phyloP scores from a whole-genome alignment of 2,888 invertebrate species.

The Pseudococcus longispinus region DNA sequence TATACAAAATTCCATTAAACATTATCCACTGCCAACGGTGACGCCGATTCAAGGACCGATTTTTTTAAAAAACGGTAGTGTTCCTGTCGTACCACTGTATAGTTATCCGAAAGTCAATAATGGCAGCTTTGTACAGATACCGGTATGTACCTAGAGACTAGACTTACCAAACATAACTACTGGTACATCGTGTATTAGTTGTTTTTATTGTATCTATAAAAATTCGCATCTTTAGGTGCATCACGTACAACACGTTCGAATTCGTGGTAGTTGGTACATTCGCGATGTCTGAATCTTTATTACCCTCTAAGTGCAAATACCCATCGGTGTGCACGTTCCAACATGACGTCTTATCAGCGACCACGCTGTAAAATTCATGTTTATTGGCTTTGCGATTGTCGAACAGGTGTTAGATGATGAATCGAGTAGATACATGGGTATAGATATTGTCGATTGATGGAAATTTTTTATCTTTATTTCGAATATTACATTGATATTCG shows the following conservation, averaged over 20 bases:
- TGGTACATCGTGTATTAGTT: background rate
- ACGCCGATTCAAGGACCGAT: constrained; percentile 91
- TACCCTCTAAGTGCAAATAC: no score
- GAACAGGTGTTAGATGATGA: background rate
- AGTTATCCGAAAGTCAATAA: constrained; percentile 82
- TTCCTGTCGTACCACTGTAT: constrained; percentile 86
- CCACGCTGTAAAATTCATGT: no score
- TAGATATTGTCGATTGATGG: background rate
- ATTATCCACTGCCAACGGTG: constrained; percentile 64
- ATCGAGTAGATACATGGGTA: background rate
- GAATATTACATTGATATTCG: no score
- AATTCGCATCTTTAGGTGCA: background rate
- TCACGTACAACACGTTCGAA: no score
- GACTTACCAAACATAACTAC: no score
- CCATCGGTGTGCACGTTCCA: no score
- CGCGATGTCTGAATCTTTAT: no score
- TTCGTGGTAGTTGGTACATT: no score
- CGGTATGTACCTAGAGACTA: constrained; percentile 67
- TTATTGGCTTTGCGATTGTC: background rate
- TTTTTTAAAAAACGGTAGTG: constrained; percentile 77
- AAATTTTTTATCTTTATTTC: background rate
- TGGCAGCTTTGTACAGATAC: constrained; percentile 87
- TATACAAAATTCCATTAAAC: constrained; percentile 43
- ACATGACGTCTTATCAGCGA: no score
- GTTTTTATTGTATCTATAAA: background rate